Percentiles rank a stretch among this genome's conserved stretches.
These are phyloP conservation scores for Phacellophora camtschatica DNA, from an alignment of 30 jellyfish, hydroid and myxozoan species.

Conservation along the genomic window DNA sequence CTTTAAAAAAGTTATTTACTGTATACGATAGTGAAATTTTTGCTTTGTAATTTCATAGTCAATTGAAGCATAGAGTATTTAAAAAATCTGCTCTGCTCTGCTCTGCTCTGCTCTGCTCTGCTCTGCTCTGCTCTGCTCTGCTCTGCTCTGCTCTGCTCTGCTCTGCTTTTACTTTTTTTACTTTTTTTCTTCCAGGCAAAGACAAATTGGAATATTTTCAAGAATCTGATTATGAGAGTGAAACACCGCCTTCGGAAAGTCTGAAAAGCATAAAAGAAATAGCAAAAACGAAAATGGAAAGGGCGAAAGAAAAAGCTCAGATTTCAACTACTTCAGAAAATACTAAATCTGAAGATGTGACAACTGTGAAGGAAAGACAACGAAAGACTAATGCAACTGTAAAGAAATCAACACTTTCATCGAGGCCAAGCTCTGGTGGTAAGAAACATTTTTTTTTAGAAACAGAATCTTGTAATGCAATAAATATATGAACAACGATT, in stretches of 20 bases:
- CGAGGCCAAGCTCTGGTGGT: background rate
- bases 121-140: too few relatives aligned
- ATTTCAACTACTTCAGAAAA: background rate
- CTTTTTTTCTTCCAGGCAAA: background rate
- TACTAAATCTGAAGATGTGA: background rate
- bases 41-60: too few relatives aligned
- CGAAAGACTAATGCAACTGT: background rate
- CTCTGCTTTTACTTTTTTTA: background rate
- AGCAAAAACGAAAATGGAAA: constrained; percentile 60
- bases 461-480: too few relatives aligned
- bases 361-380: background rate
- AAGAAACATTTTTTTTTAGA: too few relatives aligned
- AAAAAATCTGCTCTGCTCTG: too few relatives aligned
- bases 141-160: too few relatives aligned
- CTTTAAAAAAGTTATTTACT: too few relatives aligned
- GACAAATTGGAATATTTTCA: background rate
- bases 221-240: constrained; percentile 16
- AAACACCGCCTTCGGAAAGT: constrained; percentile 83
- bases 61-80: too few relatives aligned
- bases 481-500: too few relatives aligned
- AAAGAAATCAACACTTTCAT: background rate
- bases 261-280: constrained; percentile 69
- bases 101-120: too few relatives aligned
- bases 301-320: background rate
- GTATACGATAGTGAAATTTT: too few relatives aligned